These are phyloP conservation scores for Syngnathus acus DNA, from an alignment of 2,797 vertebrate species.

Conservation along the genomic window DNA sequence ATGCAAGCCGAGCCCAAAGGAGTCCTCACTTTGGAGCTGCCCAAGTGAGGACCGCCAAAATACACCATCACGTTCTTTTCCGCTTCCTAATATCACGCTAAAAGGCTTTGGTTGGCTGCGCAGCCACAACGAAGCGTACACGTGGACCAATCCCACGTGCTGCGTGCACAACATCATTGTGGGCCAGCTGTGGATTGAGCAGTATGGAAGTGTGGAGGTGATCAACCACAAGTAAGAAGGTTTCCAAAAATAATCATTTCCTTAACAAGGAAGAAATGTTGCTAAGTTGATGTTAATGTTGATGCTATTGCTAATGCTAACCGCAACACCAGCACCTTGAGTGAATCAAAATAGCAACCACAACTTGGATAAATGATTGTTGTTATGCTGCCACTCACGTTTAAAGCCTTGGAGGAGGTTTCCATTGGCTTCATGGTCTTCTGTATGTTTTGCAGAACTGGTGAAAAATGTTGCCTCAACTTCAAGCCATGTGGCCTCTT, in stretches of 20 bases:
- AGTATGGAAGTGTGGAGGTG: conserved; percentile 91
- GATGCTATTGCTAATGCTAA: too few relatives aligned
- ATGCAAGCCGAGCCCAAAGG: conserved; percentile 97
- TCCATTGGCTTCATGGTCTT: conserved; percentile 6
- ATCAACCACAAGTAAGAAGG: conserved; percentile 85
- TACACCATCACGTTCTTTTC: background rate
- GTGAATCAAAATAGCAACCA: too few relatives aligned
- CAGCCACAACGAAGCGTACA: conserved; percentile 89
- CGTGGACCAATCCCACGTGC: conserved; percentile 95
- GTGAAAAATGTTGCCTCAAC: conserved; percentile 85
- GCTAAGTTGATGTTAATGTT: too few relatives aligned
- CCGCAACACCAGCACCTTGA: too few relatives aligned
- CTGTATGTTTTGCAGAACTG: conserved; percentile 71
- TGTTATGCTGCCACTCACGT: background rate
- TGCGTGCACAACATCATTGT: conserved; percentile 98
- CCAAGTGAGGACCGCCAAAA: conserved; percentile 72
- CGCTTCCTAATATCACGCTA: background rate
- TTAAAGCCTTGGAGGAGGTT: background rate
- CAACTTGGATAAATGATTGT: background rate
- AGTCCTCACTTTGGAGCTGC: conserved; percentile 90
- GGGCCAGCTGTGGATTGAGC: conserved; percentile 97
- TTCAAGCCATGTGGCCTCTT: conserved; percentile 97
- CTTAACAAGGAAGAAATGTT: too few relatives aligned
- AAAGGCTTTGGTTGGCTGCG: background rate
- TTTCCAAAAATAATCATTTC: background rate